phyloP scores from a whole-genome alignment of 2,888 invertebrate species.

The Chaitophorus viminalis region DNA sequence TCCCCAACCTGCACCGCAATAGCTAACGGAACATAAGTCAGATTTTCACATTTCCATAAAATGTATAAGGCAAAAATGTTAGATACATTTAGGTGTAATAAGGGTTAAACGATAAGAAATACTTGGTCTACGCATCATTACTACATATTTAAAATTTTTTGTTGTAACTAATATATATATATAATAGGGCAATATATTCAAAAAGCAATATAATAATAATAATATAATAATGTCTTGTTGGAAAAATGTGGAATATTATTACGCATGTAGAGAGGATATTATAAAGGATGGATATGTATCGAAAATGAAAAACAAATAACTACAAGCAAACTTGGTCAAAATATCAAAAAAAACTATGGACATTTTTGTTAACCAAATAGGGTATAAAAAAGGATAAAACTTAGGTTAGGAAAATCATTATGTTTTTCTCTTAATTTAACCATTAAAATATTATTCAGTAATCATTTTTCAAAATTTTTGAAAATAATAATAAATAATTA shows the following conservation, averaged over 20 bases:
- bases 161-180: neutral
- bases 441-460: no score
- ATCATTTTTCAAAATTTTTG: no score
- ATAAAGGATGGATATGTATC: neutral
- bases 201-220: constrained; percentile 28
- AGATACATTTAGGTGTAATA: neutral
- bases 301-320: constrained; percentile 22
- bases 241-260: neutral
- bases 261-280: neutral
- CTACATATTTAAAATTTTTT: neutral
- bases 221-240: neutral
- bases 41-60: constrained; percentile 8
- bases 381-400: no score
- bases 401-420: no score
- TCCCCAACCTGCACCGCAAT: neutral
- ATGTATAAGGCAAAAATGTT: neutral
- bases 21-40: neutral
- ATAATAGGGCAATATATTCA: neutral
- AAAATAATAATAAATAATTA: no score
- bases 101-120: neutral
- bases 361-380: neutral
- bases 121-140: neutral
- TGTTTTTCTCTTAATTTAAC: no score
- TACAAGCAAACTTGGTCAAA: neutral
- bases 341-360: constrained; percentile 12